phyloP scores from a whole-genome alignment of 2,113 vertebrate genomes.

The Empidonax traillii region DNA sequence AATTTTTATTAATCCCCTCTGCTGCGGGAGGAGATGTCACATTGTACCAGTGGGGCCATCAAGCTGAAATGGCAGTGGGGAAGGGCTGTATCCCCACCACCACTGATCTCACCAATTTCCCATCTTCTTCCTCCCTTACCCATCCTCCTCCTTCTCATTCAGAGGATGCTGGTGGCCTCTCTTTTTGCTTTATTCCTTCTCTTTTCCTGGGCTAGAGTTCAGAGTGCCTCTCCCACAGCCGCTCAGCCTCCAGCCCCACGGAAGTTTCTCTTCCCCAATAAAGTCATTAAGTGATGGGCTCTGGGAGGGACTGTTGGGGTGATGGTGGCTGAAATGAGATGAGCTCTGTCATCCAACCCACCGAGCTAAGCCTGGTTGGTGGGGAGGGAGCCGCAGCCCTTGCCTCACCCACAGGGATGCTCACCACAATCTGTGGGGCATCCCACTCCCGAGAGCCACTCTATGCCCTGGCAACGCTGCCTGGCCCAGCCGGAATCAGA shows the following conservation, averaged over 20 bases:
- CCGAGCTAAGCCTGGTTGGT: fast-evolving
- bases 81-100: background rate
- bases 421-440: fast-evolving
- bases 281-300: constrained; percentile 62
- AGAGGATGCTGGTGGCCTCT: background rate
- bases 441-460: fast-evolving
- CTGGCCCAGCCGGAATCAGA: fast-evolving
- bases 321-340: constrained; percentile 2
- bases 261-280: constrained; percentile 57
- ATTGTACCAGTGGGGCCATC: background rate
- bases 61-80: background rate
- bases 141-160: background rate
- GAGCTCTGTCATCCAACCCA: background rate
- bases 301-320: constrained; percentile 32
- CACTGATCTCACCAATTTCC: background rate
- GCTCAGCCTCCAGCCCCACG: background rate
- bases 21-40: background rate
- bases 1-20: background rate
- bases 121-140: background rate
- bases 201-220: background rate
- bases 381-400: background rate
- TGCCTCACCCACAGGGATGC: too few species aligned
- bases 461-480: fast-evolving
- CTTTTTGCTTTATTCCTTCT: background rate
- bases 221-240: background rate